A percentile compares a stretch with the other conserved stretches of the same genome.
These are phyloP conservation scores for Siniperca undulata DNA, from an alignment of 2,797 vertebrate genomes.

Conservation along the genomic window DNA sequence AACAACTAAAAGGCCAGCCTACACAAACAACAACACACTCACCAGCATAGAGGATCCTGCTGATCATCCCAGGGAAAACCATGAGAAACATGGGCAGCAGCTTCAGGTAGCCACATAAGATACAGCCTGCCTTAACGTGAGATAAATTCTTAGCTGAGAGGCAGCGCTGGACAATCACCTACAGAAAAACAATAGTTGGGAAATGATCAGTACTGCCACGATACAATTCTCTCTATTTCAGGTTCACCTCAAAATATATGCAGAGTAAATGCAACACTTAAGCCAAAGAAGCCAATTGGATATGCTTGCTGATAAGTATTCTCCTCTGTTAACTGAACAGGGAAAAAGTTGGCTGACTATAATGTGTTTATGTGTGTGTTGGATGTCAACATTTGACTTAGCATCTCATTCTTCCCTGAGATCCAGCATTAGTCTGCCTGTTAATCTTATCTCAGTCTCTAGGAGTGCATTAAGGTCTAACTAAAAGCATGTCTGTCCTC, in stretches of 20 bases:
- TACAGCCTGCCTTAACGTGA: conserved; percentile 94
- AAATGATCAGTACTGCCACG: not conserved
- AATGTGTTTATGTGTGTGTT: conserved; percentile 27
- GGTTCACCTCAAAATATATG: not conserved
- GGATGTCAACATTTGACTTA: conserved; percentile 32
- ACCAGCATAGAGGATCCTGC: conserved; percentile 94
- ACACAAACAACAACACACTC: conserved; percentile 4
- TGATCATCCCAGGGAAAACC: conserved; percentile 98
- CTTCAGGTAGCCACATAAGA: conserved; percentile 95
- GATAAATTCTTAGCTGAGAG: conserved; percentile 95
- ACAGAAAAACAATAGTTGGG: conserved; percentile 2
- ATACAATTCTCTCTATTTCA: not conserved
- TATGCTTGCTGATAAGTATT: not conserved
- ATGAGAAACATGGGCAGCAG: conserved; percentile 96
- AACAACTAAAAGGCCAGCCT: not conserved
- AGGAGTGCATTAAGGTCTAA: conserved; percentile 41
- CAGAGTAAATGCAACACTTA: not conserved
- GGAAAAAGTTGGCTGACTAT: not conserved
- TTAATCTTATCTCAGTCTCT: conserved; percentile 54
- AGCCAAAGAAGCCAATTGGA: not conserved
- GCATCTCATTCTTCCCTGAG: not conserved
- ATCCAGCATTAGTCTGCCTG: not conserved
- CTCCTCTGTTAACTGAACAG: not conserved
- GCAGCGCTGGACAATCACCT: conserved; percentile 98
- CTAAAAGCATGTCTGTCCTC: conserved; percentile 48